Base-by-base conservation (phyloP, 2,113 vertebrate species). In the Melanocharis versteri region DNA sequence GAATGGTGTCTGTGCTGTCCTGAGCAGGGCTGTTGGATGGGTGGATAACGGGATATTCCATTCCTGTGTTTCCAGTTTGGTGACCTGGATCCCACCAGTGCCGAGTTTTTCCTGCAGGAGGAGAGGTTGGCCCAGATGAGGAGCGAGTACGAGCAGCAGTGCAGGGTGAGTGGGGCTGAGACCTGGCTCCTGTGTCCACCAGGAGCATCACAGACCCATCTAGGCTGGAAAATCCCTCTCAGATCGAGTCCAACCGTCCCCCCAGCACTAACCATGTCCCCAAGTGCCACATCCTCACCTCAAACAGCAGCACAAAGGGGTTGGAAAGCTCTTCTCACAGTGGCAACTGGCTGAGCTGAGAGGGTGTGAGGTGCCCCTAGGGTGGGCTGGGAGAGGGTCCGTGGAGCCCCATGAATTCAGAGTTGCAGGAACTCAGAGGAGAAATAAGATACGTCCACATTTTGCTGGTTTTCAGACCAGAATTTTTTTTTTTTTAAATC, bases 71-170 rank as follows among this genome's bases (percentile, higher is more conserved):
- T 97, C 35, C 94, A 99, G 99, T 99, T 99, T 87, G 99, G 99
- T 42, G 99, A 99, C 90, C 96, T 99, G 60, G 99, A 99, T 75
- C 99, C 98, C 44, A 97, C 91, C 96, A 99, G 98, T 8, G 98
- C 98, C 0, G 99, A 99, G 88, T 98, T 99, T 66, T 98, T 99
- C 65, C 97, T 98, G 64, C 99, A 99, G 81, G 99, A 99, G 89
- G 99, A 99, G 84, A 98, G 98, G 7, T 96, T 99, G 83, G 96
- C 96, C 12, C 98, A 98, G 58, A 98, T 99, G 83, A 98, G 97
- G 66, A 98, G 93, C 20, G 94, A 98, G 16, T 99, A 99, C 9
- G 99, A 99, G 91, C 98, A 83, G 71, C 99, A 99, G 93, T 99
- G 98, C 98, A 98, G 99, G 96, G 99, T 99, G 89, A 98, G 98